phyloP scores from a whole-genome alignment of 1,140 invertebrate species.

The Drosophila hydei region DNA sequence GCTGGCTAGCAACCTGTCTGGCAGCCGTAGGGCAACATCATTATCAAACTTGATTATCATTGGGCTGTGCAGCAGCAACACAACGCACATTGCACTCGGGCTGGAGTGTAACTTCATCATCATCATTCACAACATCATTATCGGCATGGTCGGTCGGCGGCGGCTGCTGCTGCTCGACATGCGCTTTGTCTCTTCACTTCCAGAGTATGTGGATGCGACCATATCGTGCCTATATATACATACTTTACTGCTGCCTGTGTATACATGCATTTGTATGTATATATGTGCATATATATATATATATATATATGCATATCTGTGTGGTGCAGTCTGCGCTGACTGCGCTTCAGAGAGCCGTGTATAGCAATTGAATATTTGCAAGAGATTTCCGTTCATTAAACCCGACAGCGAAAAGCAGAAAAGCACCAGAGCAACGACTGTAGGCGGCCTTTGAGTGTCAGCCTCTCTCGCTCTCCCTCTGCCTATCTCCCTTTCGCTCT shows the following conservation, averaged over 20 bases:
- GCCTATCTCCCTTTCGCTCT: neutral
- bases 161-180: slow-evolving; percentile 40
- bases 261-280: slow-evolving; percentile 12
- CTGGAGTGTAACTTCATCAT: slow-evolving; percentile 30
- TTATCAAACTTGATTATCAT: slow-evolving; percentile 70
- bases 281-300: slow-evolving; percentile 8
- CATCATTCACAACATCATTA: slow-evolving; percentile 8
- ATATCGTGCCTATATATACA: slow-evolving; percentile 31
- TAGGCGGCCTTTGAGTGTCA: slow-evolving; percentile 56
- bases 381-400: slow-evolving; percentile 83
- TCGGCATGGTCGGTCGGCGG: slow-evolving; percentile 7
- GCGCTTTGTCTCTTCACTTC: slow-evolving; percentile 74
- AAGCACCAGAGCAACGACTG: slow-evolving; percentile 55
- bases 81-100: slow-evolving; percentile 57
- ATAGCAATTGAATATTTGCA: slow-evolving; percentile 83
- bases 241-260: neutral
- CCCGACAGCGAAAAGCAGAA: slow-evolving; percentile 71
- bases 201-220: slow-evolving; percentile 38
- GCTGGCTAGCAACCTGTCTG: slow-evolving; percentile 39
- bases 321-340: slow-evolving; percentile 53
- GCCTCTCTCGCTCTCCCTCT: neutral
- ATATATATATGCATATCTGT: slow-evolving; percentile 32
- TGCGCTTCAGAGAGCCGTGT: slow-evolving; percentile 68
- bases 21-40: slow-evolving; percentile 62
- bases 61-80: slow-evolving; percentile 2